These are phyloP conservation scores for Merodon equestris DNA, from an alignment of 2,888 invertebrate species.

Conservation along the genomic window DNA sequence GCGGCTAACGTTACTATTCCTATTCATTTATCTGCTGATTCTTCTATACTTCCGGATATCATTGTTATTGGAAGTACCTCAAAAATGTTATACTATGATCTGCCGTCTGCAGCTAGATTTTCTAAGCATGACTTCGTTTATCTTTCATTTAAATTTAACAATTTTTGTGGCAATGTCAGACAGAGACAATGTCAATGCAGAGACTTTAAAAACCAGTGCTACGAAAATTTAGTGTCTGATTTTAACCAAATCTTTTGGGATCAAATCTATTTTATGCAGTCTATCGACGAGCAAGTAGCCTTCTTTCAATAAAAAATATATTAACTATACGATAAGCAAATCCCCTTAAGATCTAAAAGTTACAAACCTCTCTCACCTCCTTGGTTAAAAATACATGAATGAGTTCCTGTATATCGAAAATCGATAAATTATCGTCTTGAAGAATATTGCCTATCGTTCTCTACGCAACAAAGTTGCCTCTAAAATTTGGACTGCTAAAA, in stretches of 20 bases:
- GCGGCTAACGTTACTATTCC: not conserved
- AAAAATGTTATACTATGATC: not conserved
- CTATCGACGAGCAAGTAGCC: not conserved
- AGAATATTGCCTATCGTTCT: too few relatives aligned
- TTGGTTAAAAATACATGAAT: too few relatives aligned
- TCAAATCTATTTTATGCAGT: constrained; percentile 5
- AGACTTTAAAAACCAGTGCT: not conserved
- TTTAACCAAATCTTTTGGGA: not conserved
- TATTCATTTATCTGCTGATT: not conserved
- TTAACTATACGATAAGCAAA: too few relatives aligned
- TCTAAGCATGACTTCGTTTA: not conserved
- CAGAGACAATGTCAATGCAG: too few relatives aligned
- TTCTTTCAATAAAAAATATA: not conserved
- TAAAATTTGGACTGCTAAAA: too few relatives aligned
- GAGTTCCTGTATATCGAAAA: too few relatives aligned
- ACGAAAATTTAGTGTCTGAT: not conserved
- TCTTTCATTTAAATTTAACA: constrained; percentile 1
- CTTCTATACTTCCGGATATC: not conserved
- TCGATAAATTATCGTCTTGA: too few relatives aligned
- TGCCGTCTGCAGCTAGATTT: too few relatives aligned
- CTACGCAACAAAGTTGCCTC: too few relatives aligned
- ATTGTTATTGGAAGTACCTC: not conserved
- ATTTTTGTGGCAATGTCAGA: not conserved
- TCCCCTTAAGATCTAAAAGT: too few relatives aligned
- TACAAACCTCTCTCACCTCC: too few relatives aligned